Base-by-base conservation (phyloP, 2,113 vertebrate genomes). In the Spea multiplicata region DNA sequence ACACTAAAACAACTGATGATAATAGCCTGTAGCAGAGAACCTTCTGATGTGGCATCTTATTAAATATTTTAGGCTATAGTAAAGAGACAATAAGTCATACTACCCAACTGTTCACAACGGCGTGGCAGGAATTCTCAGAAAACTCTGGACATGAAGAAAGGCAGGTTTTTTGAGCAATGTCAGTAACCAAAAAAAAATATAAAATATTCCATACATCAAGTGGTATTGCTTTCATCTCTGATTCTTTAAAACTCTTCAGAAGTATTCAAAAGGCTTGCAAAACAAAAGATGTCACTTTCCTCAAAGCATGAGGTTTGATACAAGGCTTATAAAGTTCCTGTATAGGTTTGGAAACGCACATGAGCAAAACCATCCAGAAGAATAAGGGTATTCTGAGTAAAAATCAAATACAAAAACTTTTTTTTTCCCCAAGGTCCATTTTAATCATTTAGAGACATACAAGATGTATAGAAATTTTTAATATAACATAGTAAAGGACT, bases 201-300 rank as follows among this genome's bases (percentile, higher is more conserved):
- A 80, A 66, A 80, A 46, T 66, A 66, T 80, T 73, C 70, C 77
- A 80, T 80, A 73, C 77, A 80, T 80, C 62, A 65, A 66, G 50
- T 66, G 12, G 61, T 48, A 49, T 66, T 44, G 16, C 77, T 73
- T 80, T 80, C 52, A 73, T 73, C 62, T 80, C 49, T 14, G 62
- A 65, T 73, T 44, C 62, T 67, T 80, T 53, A 80, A 80, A 73
- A 72, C 57, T 80, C 77, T 80, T 80, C 59, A 80, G 77, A 80
- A 73, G 70, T 73, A 50, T 80, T 73, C 62, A 73, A 80, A 66
- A 73, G 70, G 53, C 62, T 59, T 66, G 77, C 50, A 79, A 77
- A 80, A 62, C 65, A 80, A 80, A 80, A 80, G 71, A 64, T 73
- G 62, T 73, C 70, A 73, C 71, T 80, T 80, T 73, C 77, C 77